Percentiles rank a stretch among this genome's conserved stretches.
Evolutionary conservation across 2,888 invertebrate species (phyloP).

Genomic region (Fissipunctia ypsillon): DNA sequence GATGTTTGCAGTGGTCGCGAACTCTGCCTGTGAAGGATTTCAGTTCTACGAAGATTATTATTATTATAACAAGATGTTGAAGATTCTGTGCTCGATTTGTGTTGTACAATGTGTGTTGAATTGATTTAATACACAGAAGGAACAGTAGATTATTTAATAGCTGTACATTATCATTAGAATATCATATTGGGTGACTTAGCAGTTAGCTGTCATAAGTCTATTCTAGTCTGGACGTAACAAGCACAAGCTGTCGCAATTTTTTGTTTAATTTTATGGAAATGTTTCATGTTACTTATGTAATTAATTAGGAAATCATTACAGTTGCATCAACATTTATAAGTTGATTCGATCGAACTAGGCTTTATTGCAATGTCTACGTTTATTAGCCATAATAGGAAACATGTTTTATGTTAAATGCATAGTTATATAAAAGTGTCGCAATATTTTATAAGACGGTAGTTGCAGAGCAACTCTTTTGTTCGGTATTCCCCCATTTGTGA

Average conservation of each 20-base stretch:
- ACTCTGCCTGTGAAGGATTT: slow-evolving; percentile 27
- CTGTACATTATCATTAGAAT: not conserved
- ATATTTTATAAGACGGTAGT: slow-evolving; percentile 9
- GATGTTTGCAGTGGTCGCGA: slow-evolving; percentile 40
- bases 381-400: slow-evolving; percentile 38
- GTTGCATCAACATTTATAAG: slow-evolving; percentile 46
- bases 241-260: slow-evolving; percentile 21
- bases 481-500: slow-evolving; percentile 34
- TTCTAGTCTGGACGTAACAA: slow-evolving; percentile 8
- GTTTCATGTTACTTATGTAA: slow-evolving; percentile 46
- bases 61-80: slow-evolving; percentile 7
- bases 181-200: slow-evolving; percentile 12
- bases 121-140: not conserved
- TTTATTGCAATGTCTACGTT: slow-evolving; percentile 26
- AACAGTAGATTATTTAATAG: not conserved
- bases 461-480: slow-evolving; percentile 18
- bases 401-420: slow-evolving; percentile 24
- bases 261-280: slow-evolving; percentile 37
- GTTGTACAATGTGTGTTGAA: not conserved
- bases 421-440: slow-evolving; percentile 39
- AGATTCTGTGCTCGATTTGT: not conserved
- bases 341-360: slow-evolving; percentile 15
- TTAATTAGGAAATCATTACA: slow-evolving; percentile 47
- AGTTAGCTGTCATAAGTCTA: not conserved
- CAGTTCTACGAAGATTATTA: not conserved